These are phyloP conservation scores for Phasia obesa DNA, from an alignment of 2,888 invertebrate species.

Conservation along the genomic window DNA sequence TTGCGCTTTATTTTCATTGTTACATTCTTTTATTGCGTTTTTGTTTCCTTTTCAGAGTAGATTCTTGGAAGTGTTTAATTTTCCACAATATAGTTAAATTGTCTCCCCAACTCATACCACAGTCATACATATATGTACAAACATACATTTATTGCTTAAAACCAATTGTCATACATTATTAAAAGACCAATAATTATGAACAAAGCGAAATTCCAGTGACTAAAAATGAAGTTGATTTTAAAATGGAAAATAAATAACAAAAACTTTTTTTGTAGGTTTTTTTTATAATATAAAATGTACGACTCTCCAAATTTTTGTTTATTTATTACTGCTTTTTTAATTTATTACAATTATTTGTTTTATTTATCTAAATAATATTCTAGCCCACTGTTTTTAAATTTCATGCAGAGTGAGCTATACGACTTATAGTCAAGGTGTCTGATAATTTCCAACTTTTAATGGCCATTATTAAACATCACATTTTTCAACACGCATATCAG, in stretches of 20 bases:
- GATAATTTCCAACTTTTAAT: slow-evolving; percentile 81
- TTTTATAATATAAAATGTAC: no score
- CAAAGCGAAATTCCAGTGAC: slow-evolving; percentile 32
- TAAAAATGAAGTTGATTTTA: neutral
- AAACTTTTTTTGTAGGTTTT: no score
- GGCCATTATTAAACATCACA: slow-evolving; percentile 81
- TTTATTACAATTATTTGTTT: neutral
- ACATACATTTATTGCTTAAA: slow-evolving; percentile 62
- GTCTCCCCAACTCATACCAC: slow-evolving; percentile 38
- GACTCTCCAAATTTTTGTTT: neutral
- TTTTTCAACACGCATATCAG: slow-evolving; percentile 79
- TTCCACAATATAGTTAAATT: slow-evolving; percentile 59
- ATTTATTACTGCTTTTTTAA: neutral
- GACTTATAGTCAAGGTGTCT: slow-evolving; percentile 76
- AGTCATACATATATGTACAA: slow-evolving; percentile 69
- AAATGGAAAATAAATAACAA: neutral
- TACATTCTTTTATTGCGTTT: slow-evolving; percentile 56
- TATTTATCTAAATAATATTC: neutral
- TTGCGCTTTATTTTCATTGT: slow-evolving; percentile 50
- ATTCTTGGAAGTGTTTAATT: slow-evolving; percentile 69
- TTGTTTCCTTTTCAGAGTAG: slow-evolving; percentile 23
- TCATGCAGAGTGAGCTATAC: slow-evolving; percentile 79
- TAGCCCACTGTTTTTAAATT: slow-evolving; percentile 59
- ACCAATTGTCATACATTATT: slow-evolving; percentile 64
- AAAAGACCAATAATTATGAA: slow-evolving; percentile 6